Conservation (phyloP, 2,113 vertebrate genomes). For the Indicator maculatus region DNA sequence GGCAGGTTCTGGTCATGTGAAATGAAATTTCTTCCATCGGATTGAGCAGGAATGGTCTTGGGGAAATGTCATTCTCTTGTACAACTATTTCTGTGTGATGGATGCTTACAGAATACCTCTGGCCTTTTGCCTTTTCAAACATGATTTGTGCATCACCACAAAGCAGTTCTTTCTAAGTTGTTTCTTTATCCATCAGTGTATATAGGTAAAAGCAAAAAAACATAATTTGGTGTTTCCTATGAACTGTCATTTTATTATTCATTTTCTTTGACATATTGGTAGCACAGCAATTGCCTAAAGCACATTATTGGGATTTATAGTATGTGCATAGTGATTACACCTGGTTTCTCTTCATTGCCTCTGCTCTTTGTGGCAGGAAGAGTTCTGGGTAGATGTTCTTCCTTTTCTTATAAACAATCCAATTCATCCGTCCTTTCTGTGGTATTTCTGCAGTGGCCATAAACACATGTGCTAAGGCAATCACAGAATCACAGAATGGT, state of each 20-base stretch:
- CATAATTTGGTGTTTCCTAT: neutral
- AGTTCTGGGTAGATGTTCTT: neutral
- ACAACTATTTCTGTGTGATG: neutral
- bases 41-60: neutral
- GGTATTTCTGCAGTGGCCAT: neutral
- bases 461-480: neutral
- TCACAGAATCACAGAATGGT: no score
- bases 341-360: neutral
- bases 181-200: neutral
- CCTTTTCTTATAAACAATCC: neutral
- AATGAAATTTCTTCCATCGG: neutral
- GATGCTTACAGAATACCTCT: neutral
- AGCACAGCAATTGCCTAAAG: neutral
- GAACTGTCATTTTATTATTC: neutral
- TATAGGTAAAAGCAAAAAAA: neutral
- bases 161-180: neutral
- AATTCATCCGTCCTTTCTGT: neutral
- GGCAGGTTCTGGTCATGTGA: neutral
- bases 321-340: neutral
- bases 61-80: neutral
- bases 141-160: neutral
- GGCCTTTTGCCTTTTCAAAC: neutral
- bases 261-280: neutral
- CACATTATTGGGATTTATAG: neutral
- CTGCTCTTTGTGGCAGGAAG: neutral